Conservation (phyloP, 2,888 invertebrate genomes). For the Mythimna vitellina region DNA sequence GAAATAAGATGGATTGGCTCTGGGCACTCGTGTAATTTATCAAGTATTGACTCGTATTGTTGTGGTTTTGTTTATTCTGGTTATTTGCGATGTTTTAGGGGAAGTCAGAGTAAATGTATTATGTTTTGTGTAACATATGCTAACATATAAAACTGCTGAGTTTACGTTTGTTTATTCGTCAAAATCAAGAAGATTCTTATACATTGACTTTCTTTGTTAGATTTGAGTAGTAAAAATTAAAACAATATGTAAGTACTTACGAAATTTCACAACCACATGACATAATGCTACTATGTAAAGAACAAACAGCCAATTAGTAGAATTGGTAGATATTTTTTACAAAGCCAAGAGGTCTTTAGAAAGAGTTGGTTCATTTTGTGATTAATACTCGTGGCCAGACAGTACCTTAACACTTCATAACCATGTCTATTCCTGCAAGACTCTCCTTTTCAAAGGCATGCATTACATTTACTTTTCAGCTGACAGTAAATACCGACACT, state of each 20-base stretch:
- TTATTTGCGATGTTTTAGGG: constrained; percentile 48
- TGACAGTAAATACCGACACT: constrained; percentile 5
- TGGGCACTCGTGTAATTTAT: constrained; percentile 77
- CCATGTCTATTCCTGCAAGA: no score
- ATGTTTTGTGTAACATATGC: constrained; percentile 27
- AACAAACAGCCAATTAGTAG: background rate
- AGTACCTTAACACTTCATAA: background rate
- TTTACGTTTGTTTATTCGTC: background rate
- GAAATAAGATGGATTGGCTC: constrained; percentile 81
- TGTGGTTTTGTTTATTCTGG: constrained; percentile 73
- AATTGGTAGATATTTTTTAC: background rate
- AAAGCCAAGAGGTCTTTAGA: background rate
- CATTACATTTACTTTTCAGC: background rate
- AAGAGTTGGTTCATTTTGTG: no score
- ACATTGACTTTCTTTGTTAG: no score
- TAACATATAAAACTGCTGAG: background rate
- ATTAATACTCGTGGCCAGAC: background rate
- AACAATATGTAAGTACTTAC: background rate
- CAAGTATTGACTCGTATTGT: constrained; percentile 77
- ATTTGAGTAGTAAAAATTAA: background rate
- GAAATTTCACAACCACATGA: background rate
- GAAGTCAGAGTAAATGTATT: constrained; percentile 42
- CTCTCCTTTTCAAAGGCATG: constrained; percentile 1
- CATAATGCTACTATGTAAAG: no score
- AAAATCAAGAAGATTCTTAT: background rate